A percentile compares a stretch with the other conserved stretches of the same genome.
Evolutionary conservation across 2,113 vertebrate genomes (phyloP).

Genomic region (Melanocharis versteri): DNA sequence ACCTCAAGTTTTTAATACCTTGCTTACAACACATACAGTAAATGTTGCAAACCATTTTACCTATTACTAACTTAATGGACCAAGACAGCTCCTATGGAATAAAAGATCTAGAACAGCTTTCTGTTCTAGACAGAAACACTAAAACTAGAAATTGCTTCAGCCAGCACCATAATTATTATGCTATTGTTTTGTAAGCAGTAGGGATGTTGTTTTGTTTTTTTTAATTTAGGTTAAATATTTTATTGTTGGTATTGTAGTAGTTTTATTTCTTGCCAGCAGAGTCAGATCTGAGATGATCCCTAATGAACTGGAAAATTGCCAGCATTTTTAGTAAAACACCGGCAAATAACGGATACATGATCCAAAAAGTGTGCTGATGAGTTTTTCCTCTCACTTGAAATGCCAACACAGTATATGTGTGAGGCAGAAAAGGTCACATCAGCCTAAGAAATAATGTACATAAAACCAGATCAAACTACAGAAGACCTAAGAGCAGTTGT

Average conservation of each 20-base stretch:
- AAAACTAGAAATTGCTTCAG: neutral
- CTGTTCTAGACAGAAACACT: neutral
- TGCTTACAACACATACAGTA: neutral
- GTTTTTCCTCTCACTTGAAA: neutral
- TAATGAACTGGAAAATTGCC: slow-evolving; percentile 53
- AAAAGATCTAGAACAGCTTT: neutral
- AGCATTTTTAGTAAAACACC: neutral
- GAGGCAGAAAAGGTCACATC: neutral
- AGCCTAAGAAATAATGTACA: neutral
- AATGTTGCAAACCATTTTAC: neutral
- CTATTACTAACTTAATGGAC: neutral
- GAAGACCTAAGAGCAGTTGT: neutral
- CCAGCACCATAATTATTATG: neutral
- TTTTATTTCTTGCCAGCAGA: slow-evolving; percentile 17
- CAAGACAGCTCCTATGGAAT: neutral
- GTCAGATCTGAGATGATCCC: neutral
- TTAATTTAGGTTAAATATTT: slow-evolving; percentile 26
- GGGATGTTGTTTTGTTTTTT: neutral
- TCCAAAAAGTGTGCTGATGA: neutral
- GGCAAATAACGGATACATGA: neutral
- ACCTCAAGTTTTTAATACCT: neutral
- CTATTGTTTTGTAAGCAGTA: neutral
- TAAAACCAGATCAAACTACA: neutral
- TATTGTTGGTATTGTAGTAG: neutral
- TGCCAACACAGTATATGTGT: neutral